These are phyloP conservation scores for Drosophila obscura DNA, from an alignment of 1,140 invertebrate genomes.

Conservation along the genomic window DNA sequence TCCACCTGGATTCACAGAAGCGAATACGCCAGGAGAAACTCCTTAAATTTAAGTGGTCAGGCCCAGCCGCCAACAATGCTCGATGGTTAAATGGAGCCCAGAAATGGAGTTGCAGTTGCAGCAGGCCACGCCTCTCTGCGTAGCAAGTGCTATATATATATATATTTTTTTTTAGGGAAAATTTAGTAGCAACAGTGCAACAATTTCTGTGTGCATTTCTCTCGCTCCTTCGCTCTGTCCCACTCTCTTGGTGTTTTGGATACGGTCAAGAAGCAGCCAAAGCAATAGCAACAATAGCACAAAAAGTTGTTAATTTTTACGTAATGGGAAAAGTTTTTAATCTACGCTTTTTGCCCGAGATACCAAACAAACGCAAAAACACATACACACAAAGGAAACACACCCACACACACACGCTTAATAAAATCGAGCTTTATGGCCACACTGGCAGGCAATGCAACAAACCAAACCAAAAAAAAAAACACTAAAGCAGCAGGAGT, in stretches of 20 bases:
- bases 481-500: constrained; percentile 18
- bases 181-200: constrained; percentile 60
- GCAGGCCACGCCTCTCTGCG: constrained; percentile 1
- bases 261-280: constrained; percentile 40
- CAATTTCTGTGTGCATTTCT: constrained; percentile 50
- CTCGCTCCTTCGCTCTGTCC: background rate
- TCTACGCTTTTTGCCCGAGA: constrained; percentile 45
- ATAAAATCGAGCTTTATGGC: constrained; percentile 76
- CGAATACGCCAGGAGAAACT: background rate
- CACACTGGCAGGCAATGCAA: constrained; percentile 45
- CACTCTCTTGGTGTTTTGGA: background rate
- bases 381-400: background rate
- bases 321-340: constrained; percentile 81
- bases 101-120: constrained; percentile 23
- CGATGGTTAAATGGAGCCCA: constrained; percentile 54
- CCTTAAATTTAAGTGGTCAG: constrained; percentile 20
- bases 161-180: no score
- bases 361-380: constrained; percentile 14
- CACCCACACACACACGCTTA: constrained; percentile 31
- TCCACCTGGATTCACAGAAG: no score
- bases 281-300: constrained; percentile 35
- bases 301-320: constrained; percentile 77
- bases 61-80: constrained; percentile 22
- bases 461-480: constrained; percentile 8
- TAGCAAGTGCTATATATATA: constrained; percentile 47